Evolutionary conservation across 2,113 vertebrate genomes (phyloP), one percentile per base, ranked within the genome.

Genomic region (Sphyrna mokarran): DNA sequence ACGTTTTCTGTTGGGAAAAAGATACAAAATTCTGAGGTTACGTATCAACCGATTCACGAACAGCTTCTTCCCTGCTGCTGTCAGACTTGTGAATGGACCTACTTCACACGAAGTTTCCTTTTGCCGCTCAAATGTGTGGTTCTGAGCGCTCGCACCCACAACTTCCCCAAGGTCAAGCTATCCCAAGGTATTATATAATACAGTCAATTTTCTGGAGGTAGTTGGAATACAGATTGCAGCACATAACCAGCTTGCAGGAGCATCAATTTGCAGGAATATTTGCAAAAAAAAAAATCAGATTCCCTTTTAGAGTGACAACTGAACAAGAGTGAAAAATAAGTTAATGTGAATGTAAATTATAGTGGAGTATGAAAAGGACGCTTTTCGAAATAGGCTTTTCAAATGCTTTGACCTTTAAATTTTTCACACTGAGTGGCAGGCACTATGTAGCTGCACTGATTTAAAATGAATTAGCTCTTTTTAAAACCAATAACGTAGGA

Each of bases 391-490:
- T 14, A 89, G 26, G 48, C 86, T 10, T 89, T 89, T n/a, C 86
- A 89, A 89, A 89, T 89, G 85, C 2, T 58, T 58, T 58, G 86
- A 58, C 86, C 86, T 89, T 87, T 87, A 87, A 23, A 87, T 54
- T 43, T 54, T 89, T 58, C 86, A 89, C 48, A 58, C 14, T 2
- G 9, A 29, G 3, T 13, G 29, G 26, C 54, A 29, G 86, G 22
- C 85, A 22, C 20, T 29, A 29, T 33, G 13, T 22, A 58, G 26
- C 26, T 0, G 8, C 61, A 54, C 29, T 58, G 13, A 58, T 89
- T 58, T 89, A n/a, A 3, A 89, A 89, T 61, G 11, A 89, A 23
- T 26, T 58, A 13, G 26, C 14, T 29, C 54, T 33, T 61, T 0
- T 18, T 16, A 68, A 63, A 89, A 86, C 48, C 40, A 86, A 86